Evolutionary conservation across 2,888 invertebrate genomes (phyloP), one percentile per base, ranked within the genome.

Genomic region (Gnatocerus cornutus): DNA sequence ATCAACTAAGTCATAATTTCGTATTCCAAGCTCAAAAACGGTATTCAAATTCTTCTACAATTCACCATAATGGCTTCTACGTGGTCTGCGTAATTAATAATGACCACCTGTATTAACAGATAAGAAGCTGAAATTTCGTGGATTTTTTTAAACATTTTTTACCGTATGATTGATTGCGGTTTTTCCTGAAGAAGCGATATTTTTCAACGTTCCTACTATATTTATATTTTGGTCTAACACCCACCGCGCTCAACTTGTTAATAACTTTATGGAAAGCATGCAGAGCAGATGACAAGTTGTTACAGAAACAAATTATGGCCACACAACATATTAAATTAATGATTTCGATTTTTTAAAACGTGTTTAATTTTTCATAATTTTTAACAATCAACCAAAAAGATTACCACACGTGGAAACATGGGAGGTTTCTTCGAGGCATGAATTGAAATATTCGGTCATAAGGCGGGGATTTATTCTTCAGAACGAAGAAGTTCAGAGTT

Each of bases 221-320:
- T 55, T 39, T 39, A 55, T 55, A 55, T 41, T 56, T 56, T 56
- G 37, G 37, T 53, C 37, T 37, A 37, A 53, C 56, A 56, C 56
- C 56, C 56, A 56, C 56, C 9, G 56, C 39, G 56, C 14, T 43
- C 27, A 56, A 43, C 43, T 43, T 43, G 56, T 56, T 56, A 56
- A 56, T 56, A 56, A 56, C 33, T 56, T 56, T 56, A 43, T 56
- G 56, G 56, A 56, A 56, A 56, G 56, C 56, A 56, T 43, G 56
- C 56, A 39, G 56, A 56, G 56, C 43, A 56, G 56, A 56, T 43
- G 56, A 56, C 56, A 56, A 39, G 56, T 56, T 56, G 56, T 56
- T 56, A 39, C 43, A 39, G 56, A 41, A 56, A 56, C 56, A 56
- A 56, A 56, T 56, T 56, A 56, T 43, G 56, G 56, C 56, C 56